Conservation (phyloP, 2,888 invertebrate species). For the Hypolimnas misippus region DNA sequence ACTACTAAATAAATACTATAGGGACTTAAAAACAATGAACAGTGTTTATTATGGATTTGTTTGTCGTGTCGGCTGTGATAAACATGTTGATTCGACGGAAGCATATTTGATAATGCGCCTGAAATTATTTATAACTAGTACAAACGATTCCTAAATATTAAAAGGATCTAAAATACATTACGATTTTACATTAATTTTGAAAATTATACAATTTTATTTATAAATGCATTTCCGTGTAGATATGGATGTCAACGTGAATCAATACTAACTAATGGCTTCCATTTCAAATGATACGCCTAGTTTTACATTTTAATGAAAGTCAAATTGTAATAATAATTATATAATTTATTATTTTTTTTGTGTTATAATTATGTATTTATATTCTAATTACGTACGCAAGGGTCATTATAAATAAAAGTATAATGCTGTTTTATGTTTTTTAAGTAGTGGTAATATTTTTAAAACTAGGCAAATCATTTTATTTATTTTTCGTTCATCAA, state of each 20-base stretch:
- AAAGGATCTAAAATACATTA: neutral
- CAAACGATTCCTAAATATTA: neutral
- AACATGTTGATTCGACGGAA: slow-evolving; percentile 30
- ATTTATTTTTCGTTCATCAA: too few species aligned
- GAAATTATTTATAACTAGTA: neutral
- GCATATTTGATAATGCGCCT: slow-evolving; percentile 21
- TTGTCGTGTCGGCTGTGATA: slow-evolving; percentile 20
- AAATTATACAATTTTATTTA: neutral
- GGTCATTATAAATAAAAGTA: too few species aligned
- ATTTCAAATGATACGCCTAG: neutral
- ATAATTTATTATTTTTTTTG: neutral
- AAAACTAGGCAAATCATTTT: too few species aligned
- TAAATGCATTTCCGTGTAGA: neutral
- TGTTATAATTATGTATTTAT: neutral
- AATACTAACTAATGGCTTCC: slow-evolving; percentile 2
- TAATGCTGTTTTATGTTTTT: too few species aligned
- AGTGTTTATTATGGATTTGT: slow-evolving; percentile 23
- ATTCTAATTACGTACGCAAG: too few species aligned
- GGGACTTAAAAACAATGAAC: slow-evolving; percentile 14
- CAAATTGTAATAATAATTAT: neutral
- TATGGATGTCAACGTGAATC: neutral
- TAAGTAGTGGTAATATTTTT: too few species aligned
- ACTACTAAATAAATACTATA: slow-evolving; percentile 22
- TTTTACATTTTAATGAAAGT: neutral
- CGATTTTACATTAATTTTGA: neutral